Evolutionary conservation across 2,888 invertebrate species (phyloP), one percentile per base, ranked within the genome.

Genomic region (Acleris emargana): DNA sequence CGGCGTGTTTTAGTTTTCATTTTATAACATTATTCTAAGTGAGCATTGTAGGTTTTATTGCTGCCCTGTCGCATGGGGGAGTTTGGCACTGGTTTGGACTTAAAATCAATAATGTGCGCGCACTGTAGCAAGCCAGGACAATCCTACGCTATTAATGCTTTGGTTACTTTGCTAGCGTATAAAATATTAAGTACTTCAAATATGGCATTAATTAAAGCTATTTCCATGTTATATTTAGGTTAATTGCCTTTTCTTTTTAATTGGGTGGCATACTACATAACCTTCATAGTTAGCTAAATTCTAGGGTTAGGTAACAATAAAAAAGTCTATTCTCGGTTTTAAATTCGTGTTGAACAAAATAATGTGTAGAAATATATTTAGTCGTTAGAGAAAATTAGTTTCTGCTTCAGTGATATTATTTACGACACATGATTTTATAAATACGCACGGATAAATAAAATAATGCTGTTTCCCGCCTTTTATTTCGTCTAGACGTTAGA

Each of bases 41-140:
- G 18, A 32, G 50, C n/a, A 60, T 16, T 49, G 50, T 64, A 38
- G 62, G 68, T 67, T 63, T 54, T 28, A 67, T 69, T 66, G 61
- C 67, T 62, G 62, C 67, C 67, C 59, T 55, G 60, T 60, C 38
- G 61, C 64, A 51, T 69, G 69, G 78, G 71, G 73, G 72, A 71
- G 76, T 71, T 68, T 67, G 74, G 76, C 77, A 76, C 76, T 78
- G 75, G 74, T 74, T 81, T 78, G 75, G 76, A 42, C 76, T 78
- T 77, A 88, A 89, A 89, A 89, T 89, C 89, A 80, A 89, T 89
- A 89, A 78, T 82, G 84, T 82, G 80, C 85, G 89, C 89, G 89
- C 89, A 88, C 70, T 79, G 74, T 32, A 32, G 71, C 71, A 68
- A 72, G 72, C 68, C 67, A 72, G 71, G 69, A 67, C 67, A 63